Evolutionary conservation across 2,888 invertebrate genomes (phyloP).

Genomic region (Orgyia antiqua): DNA sequence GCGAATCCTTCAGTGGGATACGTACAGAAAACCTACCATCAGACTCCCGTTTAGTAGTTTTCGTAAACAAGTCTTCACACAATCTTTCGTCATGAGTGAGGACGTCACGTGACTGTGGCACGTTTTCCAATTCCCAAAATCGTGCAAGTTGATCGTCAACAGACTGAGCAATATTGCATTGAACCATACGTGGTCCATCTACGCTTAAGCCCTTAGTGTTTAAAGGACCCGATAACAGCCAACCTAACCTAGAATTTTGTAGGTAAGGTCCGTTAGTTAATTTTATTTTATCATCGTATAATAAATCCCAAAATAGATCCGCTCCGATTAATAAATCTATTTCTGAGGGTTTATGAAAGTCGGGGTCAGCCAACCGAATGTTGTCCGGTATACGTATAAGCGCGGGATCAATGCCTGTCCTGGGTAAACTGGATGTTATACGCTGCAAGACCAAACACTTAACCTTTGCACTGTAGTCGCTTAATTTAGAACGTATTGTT

Average conservation of each 20-base stretch:
- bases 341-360: conserved; percentile 1
- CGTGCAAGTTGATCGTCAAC: background rate
- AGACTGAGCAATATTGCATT: background rate
- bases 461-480: conserved; percentile 6
- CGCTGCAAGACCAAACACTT: conserved; percentile 15
- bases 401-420: background rate
- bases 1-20: conserved; percentile 8
- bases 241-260: conserved; percentile 3
- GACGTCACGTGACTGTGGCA: background rate
- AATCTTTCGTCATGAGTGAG: background rate
- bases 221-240: conserved; percentile 8
- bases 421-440: conserved; percentile 3
- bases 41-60: background rate
- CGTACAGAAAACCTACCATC: conserved; percentile 9
- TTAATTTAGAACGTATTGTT: conserved; percentile 4
- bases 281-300: conserved; percentile 1
- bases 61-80: background rate
- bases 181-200: background rate
- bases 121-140: background rate
- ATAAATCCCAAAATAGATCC: conserved; percentile 9
- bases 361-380: conserved; percentile 9
- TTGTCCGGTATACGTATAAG: conserved; percentile 4
- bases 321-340: no score
- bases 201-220: background rate
- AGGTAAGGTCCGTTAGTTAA: conserved; percentile 2